A percentile compares a stretch with the other conserved stretches of the same genome.
Evolutionary conservation across 1,140 invertebrate genomes (phyloP).

Genomic region (Formica selysi): DNA sequence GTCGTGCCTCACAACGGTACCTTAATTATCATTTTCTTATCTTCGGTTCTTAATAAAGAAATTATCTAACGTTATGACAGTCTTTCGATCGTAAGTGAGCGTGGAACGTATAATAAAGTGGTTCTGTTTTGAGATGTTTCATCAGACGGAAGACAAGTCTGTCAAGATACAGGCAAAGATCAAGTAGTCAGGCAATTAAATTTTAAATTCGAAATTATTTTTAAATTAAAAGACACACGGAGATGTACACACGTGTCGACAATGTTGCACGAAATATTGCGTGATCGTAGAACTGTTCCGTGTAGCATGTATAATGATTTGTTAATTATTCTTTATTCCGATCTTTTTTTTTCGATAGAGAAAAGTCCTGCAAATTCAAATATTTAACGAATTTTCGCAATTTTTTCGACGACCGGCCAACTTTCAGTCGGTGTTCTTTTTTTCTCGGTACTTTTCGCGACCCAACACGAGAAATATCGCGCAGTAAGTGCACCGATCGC

Average conservation of each 20-base stretch:
- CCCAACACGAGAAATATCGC: slow-evolving; percentile 26
- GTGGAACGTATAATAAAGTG: not conserved
- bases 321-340: not conserved
- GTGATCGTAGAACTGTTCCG: not conserved
- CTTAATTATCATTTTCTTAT: slow-evolving; percentile 52
- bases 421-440: not conserved
- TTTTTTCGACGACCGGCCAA: not conserved
- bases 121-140: not conserved
- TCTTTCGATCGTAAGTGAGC: not conserved
- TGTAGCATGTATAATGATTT: not conserved
- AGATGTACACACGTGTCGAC: not conserved
- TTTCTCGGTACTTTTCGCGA: not conserved
- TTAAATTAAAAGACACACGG: slow-evolving; percentile 3
- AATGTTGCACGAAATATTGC: not conserved
- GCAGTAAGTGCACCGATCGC: slow-evolving; percentile 49
- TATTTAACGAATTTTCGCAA: not conserved
- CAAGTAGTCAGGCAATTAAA: not conserved
- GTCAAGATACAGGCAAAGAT: not conserved
- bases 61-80: not conserved
- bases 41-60: not conserved
- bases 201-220: slow-evolving; percentile 9
- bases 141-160: not conserved
- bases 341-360: not conserved
- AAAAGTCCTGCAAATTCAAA: not conserved
- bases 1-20: slow-evolving; percentile 39